Evolutionary conservation across 2,113 vertebrate genomes (phyloP), one percentile per base, ranked within the genome.

Genomic region (Blennius ocellaris): DNA sequence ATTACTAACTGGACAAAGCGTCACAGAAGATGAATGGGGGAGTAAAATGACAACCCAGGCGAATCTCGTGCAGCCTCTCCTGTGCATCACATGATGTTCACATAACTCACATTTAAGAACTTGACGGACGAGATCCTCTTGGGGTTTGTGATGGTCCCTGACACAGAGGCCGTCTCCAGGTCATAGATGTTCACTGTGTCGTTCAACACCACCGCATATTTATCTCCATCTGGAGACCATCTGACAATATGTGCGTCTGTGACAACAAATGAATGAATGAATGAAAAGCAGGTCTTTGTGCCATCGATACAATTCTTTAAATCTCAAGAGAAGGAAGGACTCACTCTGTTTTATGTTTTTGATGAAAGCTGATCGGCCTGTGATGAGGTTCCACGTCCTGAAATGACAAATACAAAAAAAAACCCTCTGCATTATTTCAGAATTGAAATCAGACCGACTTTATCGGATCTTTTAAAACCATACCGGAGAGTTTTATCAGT

Each of bases 301-400:
- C 54, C 0, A 40, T n/a, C 4, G 21, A 36, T 45, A 9, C 0
- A 5, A 57, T 41, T 58, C 17, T 30, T 43, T 12, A 36, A 6
- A 8, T 0, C 1, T 7, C 9, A 51, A 7, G 40, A 1, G 5
- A 43, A 48, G 21, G 21, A 17, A 3, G 2, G 60, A 56, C 97
- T 96, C 87, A 99, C 98, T 97, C 80, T 96, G 94, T 78, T 98
- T 99, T 82, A 99, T 94, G 76, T 98, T 99, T 93, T 98, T 99
- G 87, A 98, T 95, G 82, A 98, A 99, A 10, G 97, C 97, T 6
- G 96, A 95, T 86, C 97, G 90, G 89, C 98, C 98, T 65, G 95
- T 95, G 48, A 94, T 93, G 57, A 99, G 96, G 92, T 99, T 99
- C 97, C 98, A 99, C 0, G 98, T 99, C 90, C 98, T 99, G 37